Conservation (phyloP, 1,140 invertebrate species). For the Ceratina australensis region DNA sequence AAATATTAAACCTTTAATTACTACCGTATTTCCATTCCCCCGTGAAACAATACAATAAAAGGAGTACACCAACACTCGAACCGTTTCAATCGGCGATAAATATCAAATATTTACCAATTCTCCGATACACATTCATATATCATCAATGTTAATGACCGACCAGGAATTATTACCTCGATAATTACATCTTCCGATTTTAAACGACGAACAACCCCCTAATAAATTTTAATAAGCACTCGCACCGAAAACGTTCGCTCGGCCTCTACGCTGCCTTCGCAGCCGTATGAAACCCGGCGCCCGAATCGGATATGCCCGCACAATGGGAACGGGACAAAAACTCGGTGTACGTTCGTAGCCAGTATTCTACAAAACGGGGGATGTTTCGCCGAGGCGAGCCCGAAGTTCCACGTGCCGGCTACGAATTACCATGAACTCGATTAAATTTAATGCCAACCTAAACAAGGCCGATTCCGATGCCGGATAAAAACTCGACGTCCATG, state of each 20-base stretch:
- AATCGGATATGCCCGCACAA: neutral
- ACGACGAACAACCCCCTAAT: neutral
- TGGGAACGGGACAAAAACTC: neutral
- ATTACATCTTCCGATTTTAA: neutral
- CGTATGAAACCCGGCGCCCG: neutral
- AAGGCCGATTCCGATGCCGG: neutral
- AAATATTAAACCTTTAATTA: neutral
- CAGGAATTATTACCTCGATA: no score
- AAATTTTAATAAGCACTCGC: neutral
- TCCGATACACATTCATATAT: neutral
- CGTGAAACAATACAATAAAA: neutral
- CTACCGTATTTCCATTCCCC: neutral
- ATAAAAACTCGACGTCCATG: slow-evolving; percentile 21
- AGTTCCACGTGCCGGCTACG: neutral
- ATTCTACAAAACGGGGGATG: neutral
- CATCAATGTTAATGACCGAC: neutral
- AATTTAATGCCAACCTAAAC: slow-evolving; percentile 28
- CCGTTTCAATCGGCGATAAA: neutral
- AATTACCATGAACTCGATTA: slow-evolving; percentile 33
- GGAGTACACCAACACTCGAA: neutral
- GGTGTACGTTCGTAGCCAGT: neutral
- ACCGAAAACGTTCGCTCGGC: neutral
- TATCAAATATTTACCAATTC: neutral
- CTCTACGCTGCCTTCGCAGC: neutral
- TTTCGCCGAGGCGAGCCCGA: neutral